These are phyloP conservation scores for Periophthalmodon schlosseri DNA, from an alignment of 2,113 vertebrate species.

Conservation along the genomic window DNA sequence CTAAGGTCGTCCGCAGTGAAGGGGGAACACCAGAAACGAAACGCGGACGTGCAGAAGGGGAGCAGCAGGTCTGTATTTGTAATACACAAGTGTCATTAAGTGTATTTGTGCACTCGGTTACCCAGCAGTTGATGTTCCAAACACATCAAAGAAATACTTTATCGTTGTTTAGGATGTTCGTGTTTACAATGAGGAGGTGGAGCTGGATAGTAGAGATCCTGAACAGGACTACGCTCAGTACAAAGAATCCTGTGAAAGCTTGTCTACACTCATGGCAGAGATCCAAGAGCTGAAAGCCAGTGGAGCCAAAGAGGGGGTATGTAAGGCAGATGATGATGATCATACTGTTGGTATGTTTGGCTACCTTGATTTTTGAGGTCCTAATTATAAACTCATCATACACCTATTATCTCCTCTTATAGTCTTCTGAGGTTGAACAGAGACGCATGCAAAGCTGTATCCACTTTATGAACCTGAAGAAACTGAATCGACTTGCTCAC, in stretches of 20 bases:
- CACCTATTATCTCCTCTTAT: constrained; percentile 4
- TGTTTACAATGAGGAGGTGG: constrained; percentile 90
- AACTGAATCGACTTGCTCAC: constrained; percentile 95
- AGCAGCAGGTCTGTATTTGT: constrained; percentile 82
- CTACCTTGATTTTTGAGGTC: background rate
- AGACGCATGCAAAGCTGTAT: constrained; percentile 89
- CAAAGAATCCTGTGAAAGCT: constrained; percentile 88
- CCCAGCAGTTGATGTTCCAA: background rate
- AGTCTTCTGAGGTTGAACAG: constrained; percentile 88
- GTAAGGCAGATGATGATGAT: constrained; percentile 25
- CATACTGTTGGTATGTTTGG: background rate
- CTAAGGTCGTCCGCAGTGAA: constrained; percentile 91
- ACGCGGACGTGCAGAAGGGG: constrained; percentile 80
- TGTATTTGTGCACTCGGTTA: background rate
- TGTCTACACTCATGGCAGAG: constrained; percentile 91
- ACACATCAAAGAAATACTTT: background rate
- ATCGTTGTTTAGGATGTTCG: constrained; percentile 78
- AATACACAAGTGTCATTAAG: background rate
- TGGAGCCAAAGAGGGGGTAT: constrained; percentile 89
- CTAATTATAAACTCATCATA: background rate
- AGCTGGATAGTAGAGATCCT: constrained; percentile 88
- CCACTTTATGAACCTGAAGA: constrained; percentile 97
- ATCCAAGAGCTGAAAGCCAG: constrained; percentile 93
- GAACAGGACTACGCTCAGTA: constrained; percentile 88
- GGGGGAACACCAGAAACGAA: constrained; percentile 84